Evolutionary conservation across 1,140 invertebrate species (phyloP).

Genomic region (Mesaphorura yosii): DNA sequence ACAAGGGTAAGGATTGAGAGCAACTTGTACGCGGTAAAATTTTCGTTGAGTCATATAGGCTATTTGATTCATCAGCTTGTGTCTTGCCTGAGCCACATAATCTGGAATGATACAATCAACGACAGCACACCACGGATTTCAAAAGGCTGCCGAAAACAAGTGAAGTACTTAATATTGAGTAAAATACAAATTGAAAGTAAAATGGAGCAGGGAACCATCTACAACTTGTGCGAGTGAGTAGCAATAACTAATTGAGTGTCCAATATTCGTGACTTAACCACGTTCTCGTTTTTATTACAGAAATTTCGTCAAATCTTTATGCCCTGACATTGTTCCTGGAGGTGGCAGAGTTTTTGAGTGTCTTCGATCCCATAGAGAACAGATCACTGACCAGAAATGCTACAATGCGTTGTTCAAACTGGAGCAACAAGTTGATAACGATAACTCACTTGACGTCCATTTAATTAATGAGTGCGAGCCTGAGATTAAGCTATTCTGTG

Average conservation of each 20-base stretch:
- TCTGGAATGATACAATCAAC: slow-evolving; percentile 74
- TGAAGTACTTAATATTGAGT: slow-evolving; percentile 37
- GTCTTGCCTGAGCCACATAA: slow-evolving; percentile 75
- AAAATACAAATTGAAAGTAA: slow-evolving; percentile 74
- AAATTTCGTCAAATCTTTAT: slow-evolving; percentile 5
- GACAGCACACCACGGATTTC: slow-evolving; percentile 64
- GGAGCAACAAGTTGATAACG: slow-evolving; percentile 19
- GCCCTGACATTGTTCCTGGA: slow-evolving; percentile 14
- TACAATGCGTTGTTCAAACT: slow-evolving; percentile 18
- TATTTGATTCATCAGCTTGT: slow-evolving; percentile 55
- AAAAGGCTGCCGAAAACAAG: slow-evolving; percentile 74
- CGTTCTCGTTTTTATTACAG: slow-evolving; percentile 13
- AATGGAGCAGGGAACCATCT: slow-evolving; percentile 60
- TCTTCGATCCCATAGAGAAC: slow-evolving; percentile 13
- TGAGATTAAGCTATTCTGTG: slow-evolving; percentile 28
- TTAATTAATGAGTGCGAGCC: slow-evolving; percentile 15
- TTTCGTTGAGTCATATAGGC: too few species aligned
- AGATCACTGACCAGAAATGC: slow-evolving; percentile 11
- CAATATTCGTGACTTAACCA: too few species aligned
- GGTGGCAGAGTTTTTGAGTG: slow-evolving; percentile 28
- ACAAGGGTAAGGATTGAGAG: slow-evolving; percentile 38
- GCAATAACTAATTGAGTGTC: too few species aligned
- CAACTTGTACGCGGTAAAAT: too few species aligned
- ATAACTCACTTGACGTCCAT: slow-evolving; percentile 20
- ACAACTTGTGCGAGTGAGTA: slow-evolving; percentile 45